Percentiles rank a stretch among this genome's conserved stretches.
phyloP scores from a whole-genome alignment of 2,888 invertebrate genomes.

The Macrophya annulata region DNA sequence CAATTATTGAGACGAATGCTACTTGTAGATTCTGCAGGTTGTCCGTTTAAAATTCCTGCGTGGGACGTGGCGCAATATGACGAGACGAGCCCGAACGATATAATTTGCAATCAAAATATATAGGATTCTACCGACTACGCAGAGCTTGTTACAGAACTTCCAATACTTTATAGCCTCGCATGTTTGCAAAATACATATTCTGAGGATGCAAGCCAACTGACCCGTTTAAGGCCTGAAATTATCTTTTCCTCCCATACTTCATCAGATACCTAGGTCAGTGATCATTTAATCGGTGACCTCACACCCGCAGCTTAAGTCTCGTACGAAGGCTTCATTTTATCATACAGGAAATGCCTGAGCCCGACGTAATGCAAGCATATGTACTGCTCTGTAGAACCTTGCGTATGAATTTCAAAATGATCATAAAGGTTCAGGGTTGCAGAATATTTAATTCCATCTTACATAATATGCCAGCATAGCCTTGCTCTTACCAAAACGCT shows the following conservation, averaged over 20 bases:
- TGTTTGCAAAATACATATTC: neutral
- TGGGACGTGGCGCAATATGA: neutral
- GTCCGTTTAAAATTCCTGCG: neutral
- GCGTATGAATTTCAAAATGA: neutral
- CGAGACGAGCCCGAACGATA: neutral
- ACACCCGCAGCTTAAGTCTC: neutral
- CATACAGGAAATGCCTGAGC: neutral
- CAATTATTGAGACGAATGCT: neutral
- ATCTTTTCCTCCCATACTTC: neutral
- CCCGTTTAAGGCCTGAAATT: neutral
- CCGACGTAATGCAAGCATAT: neutral
- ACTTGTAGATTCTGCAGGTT: neutral
- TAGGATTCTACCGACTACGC: neutral
- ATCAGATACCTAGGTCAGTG: neutral
- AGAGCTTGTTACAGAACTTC: neutral
- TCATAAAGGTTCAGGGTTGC: neutral
- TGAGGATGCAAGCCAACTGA: slow-evolving; percentile 1
- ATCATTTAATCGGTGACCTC: neutral
- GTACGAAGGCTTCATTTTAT: neutral
- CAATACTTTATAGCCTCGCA: neutral
- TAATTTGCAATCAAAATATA: neutral
- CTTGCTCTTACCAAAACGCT: neutral
- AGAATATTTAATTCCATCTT: neutral
- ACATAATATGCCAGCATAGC: neutral
- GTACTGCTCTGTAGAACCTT: neutral